These are phyloP conservation scores for Brachyptera putata DNA, from an alignment of 2,888 invertebrate genomes.

Conservation along the genomic window DNA sequence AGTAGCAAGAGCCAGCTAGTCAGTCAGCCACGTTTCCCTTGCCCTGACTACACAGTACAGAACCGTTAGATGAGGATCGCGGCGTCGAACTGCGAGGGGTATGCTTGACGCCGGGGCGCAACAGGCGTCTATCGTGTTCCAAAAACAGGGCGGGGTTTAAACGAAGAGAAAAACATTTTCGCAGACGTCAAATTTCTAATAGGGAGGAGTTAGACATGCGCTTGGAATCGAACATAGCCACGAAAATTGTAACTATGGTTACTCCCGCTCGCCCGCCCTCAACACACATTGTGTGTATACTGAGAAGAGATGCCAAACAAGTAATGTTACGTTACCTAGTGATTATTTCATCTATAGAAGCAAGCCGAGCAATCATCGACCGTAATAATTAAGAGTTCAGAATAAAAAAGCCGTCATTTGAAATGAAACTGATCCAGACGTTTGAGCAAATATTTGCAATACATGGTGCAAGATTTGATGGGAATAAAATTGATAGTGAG, in stretches of 20 bases:
- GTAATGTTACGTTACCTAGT: too few relatives aligned
- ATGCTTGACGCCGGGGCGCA: conserved; percentile 1
- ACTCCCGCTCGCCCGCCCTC: conserved; percentile 27
- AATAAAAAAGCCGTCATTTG: too few relatives aligned
- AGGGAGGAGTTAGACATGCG: conserved; percentile 30
- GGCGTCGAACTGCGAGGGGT: conserved; percentile 37
- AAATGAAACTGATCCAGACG: too few relatives aligned
- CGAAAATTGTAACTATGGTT: conserved; percentile 31
- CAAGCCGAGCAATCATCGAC: too few relatives aligned
- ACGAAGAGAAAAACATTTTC: conserved; percentile 22
- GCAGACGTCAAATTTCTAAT: conserved; percentile 19
- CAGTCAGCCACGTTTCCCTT: too few relatives aligned
- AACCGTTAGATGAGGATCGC: conserved; percentile 33
- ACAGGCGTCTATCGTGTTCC: conserved; percentile 26
- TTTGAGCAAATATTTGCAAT: too few relatives aligned
- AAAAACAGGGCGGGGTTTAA: conserved; percentile 16
- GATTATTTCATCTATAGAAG: conserved; percentile 5
- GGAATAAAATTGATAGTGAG: too few relatives aligned
- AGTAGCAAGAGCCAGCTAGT: too few relatives aligned
- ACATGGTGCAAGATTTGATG: too few relatives aligned
- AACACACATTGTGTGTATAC: too few relatives aligned
- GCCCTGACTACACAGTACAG: too few relatives aligned
- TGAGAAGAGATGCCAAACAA: conserved; percentile 3
- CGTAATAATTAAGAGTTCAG: too few relatives aligned
- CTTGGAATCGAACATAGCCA: conserved; percentile 10